phyloP scores from a whole-genome alignment of 1,140 invertebrate genomes.

The Popillia japonica region DNA sequence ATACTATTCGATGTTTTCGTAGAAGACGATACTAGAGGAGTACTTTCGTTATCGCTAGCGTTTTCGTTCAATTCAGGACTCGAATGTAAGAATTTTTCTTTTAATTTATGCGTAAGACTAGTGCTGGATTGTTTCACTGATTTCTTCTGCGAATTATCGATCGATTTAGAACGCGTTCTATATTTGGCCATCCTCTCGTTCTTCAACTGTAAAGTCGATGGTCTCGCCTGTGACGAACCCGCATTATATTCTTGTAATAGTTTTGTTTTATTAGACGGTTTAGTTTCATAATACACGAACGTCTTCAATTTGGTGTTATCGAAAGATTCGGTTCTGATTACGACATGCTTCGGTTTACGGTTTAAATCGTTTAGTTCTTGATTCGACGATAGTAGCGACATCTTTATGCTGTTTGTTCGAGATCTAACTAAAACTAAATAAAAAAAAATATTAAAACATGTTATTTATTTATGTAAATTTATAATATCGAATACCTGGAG shows the following conservation, averaged over 20 bases:
- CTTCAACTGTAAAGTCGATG: slow-evolving; percentile 49
- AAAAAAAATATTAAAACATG: neutral
- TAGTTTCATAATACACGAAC: slow-evolving; percentile 18
- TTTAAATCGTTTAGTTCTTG: slow-evolving; percentile 46
- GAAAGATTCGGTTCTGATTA: slow-evolving; percentile 51
- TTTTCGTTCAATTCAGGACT: slow-evolving; percentile 55
- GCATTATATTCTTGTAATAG: slow-evolving; percentile 34
- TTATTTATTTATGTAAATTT: slow-evolving; percentile 1
- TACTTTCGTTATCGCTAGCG: slow-evolving; percentile 60
- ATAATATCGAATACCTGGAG: slow-evolving; percentile 53
- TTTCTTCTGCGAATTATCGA: slow-evolving; percentile 51
- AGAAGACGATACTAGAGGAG: slow-evolving; percentile 57
- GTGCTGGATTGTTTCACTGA: slow-evolving; percentile 50
- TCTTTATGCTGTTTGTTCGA: slow-evolving; percentile 47
- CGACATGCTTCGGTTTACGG: slow-evolving; percentile 52
- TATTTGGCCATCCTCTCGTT: slow-evolving; percentile 43
- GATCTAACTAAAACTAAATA: slow-evolving; percentile 50
- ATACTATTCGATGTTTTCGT: slow-evolving; percentile 51
- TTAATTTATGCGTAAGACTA: slow-evolving; percentile 60
- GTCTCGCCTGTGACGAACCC: slow-evolving; percentile 41
- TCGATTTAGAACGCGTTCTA: slow-evolving; percentile 55
- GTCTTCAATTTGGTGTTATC: slow-evolving; percentile 17
- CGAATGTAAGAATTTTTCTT: slow-evolving; percentile 61
- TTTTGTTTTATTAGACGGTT: neutral
- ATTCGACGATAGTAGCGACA: slow-evolving; percentile 44